phyloP scores from a whole-genome alignment of 2,888 invertebrate genomes.

The Drosophila parthenogenetica region DNA sequence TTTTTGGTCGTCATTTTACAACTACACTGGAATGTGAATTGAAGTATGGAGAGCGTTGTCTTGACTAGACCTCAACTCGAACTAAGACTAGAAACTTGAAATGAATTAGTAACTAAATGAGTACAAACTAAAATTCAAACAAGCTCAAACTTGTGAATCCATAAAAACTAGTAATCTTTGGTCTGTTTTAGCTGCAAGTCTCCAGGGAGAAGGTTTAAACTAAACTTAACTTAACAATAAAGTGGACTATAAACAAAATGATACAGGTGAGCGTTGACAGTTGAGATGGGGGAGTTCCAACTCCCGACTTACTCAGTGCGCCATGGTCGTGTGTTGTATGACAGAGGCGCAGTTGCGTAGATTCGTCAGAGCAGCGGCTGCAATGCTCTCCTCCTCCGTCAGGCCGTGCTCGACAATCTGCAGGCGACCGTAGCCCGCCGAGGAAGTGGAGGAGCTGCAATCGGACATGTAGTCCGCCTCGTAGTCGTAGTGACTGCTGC shows the following conservation, averaged over 20 bases:
- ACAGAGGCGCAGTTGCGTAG: conserved; percentile 85
- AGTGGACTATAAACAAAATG: conserved; percentile 53
- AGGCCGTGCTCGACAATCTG: conserved; percentile 83
- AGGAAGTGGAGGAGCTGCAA: conserved; percentile 81
- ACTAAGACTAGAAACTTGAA: conserved; percentile 60
- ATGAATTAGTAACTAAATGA: conserved; percentile 47
- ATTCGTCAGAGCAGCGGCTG: conserved; percentile 85
- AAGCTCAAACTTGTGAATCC: conserved; percentile 21
- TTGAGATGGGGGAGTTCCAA: no score
- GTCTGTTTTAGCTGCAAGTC: conserved; percentile 78
- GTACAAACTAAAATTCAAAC: conserved; percentile 45
- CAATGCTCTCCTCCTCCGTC: conserved; percentile 85
- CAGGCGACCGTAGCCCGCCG: conserved; percentile 82
- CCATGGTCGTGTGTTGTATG: conserved; percentile 85
- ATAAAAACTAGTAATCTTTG: conserved; percentile 73
- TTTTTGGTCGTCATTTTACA: conserved; percentile 33
- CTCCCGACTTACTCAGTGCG: conserved; percentile 65
- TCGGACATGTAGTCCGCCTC: conserved; percentile 82
- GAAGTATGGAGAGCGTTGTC: conserved; percentile 49
- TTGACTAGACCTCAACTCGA: conserved; percentile 68
- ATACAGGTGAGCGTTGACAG: conserved; percentile 38
- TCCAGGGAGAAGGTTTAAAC: conserved; percentile 45
- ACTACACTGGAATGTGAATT: conserved; percentile 59
- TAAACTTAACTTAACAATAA: conserved; percentile 73
- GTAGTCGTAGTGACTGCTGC: conserved; percentile 70